Evolutionary conservation across 2,888 invertebrate species (phyloP).

Genomic region (Stenodema calcarata): DNA sequence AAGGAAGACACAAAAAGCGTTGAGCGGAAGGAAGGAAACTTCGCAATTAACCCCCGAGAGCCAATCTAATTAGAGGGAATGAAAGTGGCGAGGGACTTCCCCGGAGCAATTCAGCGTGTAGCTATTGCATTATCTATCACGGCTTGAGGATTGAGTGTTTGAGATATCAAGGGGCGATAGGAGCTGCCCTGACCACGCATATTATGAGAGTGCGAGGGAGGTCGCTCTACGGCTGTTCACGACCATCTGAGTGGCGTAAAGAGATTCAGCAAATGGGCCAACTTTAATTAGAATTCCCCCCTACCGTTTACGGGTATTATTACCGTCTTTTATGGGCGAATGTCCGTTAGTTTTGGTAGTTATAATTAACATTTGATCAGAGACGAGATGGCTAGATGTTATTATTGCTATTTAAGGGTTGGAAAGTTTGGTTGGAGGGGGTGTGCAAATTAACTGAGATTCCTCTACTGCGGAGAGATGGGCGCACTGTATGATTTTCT

Average conservation of each 20-base stretch:
- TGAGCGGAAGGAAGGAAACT: background rate
- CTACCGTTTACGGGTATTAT: background rate
- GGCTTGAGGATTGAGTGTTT: background rate
- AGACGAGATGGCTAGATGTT: background rate
- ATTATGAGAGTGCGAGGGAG: background rate
- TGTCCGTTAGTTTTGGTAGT: background rate
- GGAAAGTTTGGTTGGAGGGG: background rate
- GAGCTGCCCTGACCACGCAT: background rate
- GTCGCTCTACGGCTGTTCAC: background rate
- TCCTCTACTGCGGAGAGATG: too few species aligned
- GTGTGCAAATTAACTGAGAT: background rate
- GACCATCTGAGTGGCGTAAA: background rate
- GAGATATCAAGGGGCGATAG: background rate
- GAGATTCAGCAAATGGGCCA: background rate
- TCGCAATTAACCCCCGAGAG: background rate
- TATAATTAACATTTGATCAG: background rate
- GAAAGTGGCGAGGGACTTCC: background rate
- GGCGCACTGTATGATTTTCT: too few species aligned
- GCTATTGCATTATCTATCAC: conserved; percentile 16
- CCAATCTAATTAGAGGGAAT: background rate
- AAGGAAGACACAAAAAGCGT: background rate
- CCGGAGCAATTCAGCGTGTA: background rate
- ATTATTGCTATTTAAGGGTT: background rate
- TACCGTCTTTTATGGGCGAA: background rate
- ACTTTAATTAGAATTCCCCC: background rate